These are phyloP conservation scores for Brachyhypopomus occidentalis DNA, from an alignment of 2,113 vertebrate genomes.

Conservation along the genomic window DNA sequence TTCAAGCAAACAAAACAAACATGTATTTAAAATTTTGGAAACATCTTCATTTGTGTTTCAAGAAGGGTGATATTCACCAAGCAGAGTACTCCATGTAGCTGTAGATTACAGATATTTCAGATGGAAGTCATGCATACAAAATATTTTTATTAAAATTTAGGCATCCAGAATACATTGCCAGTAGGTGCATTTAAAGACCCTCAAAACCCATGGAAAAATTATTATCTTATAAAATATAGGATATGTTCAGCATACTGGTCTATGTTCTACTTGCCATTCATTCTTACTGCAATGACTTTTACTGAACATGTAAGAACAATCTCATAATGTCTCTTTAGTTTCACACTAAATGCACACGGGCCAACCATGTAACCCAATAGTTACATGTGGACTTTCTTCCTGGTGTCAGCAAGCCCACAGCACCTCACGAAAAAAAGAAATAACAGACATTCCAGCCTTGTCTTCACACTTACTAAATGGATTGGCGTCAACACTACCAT, in stretches of 20 bases:
- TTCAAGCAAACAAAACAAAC: no score
- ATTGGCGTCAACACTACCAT: slow-evolving; percentile 79
- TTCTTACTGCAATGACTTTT: slow-evolving; percentile 66
- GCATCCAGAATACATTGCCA: no score
- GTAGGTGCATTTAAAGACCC: no score
- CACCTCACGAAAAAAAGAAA: slow-evolving; percentile 79
- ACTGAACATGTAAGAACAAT: slow-evolving; percentile 74
- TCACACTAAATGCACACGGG: slow-evolving; percentile 86
- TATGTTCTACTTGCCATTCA: not conserved
- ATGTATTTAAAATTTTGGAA: no score
- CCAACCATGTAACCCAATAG: slow-evolving; percentile 89
- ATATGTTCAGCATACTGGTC: not conserved
- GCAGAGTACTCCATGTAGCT: no score
- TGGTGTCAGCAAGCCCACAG: slow-evolving; percentile 86
- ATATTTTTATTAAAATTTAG: no score
- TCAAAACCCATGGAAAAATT: no score
- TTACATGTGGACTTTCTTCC: slow-evolving; percentile 84
- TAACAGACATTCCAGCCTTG: slow-evolving; percentile 87
- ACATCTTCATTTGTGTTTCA: no score
- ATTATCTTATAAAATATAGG: not conserved
- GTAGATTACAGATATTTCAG: no score
- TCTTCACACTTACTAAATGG: slow-evolving; percentile 81
- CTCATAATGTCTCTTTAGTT: slow-evolving; percentile 86
- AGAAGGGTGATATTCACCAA: no score
- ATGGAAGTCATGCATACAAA: no score